These are phyloP conservation scores for Scelioninae gen. 1 DNA, from an alignment of 2,888 invertebrate genomes.

Conservation along the genomic window DNA sequence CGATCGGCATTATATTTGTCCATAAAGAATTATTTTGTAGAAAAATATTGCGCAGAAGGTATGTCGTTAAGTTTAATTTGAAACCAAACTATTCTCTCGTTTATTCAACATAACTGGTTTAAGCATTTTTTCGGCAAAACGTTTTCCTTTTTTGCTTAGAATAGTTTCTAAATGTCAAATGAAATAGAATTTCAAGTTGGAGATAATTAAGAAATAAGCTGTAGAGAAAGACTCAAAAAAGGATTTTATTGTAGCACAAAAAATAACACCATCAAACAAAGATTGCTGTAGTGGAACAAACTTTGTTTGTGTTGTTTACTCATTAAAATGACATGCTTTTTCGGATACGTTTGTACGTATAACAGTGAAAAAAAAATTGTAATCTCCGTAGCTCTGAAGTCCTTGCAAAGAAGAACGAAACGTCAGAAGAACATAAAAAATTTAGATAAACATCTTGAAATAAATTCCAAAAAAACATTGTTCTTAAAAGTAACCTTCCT, in stretches of 20 bases:
- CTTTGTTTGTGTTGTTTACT: conserved; percentile 23
- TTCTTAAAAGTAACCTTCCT: too few relatives aligned
- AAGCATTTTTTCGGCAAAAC: conserved; percentile 47
- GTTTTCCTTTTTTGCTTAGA: conserved; percentile 72
- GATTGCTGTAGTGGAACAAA: too few relatives aligned
- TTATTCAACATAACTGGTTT: conserved; percentile 54
- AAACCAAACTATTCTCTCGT: conserved; percentile 37
- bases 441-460: too few relatives aligned
- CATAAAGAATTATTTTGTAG: not conserved
- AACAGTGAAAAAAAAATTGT: too few relatives aligned
- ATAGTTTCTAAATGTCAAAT: conserved; percentile 71
- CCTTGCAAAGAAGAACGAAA: too few relatives aligned
- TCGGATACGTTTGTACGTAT: too few relatives aligned
- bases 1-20: not conserved
- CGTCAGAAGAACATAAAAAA: too few relatives aligned
- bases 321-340: conserved; percentile 31
- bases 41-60: not conserved
- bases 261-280: too few relatives aligned
- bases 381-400: too few relatives aligned
- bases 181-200: conserved; percentile 56
- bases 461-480: too few relatives aligned
- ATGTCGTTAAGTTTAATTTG: conserved; percentile 19
- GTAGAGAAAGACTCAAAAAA: conserved; percentile 42
- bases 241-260: conserved; percentile 22
- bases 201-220: conserved; percentile 42